Conservation (phyloP, 2,888 invertebrate species). For the Drosophila setosimentum region DNA sequence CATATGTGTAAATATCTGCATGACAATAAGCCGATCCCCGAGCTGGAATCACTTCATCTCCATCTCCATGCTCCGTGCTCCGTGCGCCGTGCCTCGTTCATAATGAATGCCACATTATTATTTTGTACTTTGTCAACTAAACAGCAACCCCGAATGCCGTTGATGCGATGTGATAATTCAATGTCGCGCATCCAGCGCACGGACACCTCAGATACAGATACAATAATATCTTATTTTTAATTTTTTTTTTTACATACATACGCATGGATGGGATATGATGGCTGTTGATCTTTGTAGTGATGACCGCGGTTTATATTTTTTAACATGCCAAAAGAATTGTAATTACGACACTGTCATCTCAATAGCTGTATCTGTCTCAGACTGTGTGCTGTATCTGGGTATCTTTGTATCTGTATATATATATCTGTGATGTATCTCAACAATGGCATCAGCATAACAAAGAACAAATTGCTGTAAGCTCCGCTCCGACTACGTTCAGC, state of each 20-base stretch:
- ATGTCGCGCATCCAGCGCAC: slow-evolving; percentile 72
- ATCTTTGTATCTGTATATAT: slow-evolving; percentile 14
- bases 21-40: slow-evolving; percentile 66
- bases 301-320: slow-evolving; percentile 63
- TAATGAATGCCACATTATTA: slow-evolving; percentile 76
- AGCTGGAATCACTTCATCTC: slow-evolving; percentile 9
- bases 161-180: slow-evolving; percentile 76
- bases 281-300: slow-evolving; percentile 70
- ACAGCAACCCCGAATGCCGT: slow-evolving; percentile 38
- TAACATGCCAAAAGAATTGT: slow-evolving; percentile 80
- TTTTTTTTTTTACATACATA: not conserved
- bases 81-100: slow-evolving; percentile 8
- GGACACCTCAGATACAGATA: slow-evolving; percentile 59
- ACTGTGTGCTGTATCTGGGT: not conserved
- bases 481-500: slow-evolving; percentile 16
- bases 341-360: slow-evolving; percentile 69
- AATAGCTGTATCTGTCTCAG: slow-evolving; percentile 35
- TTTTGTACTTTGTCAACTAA: slow-evolving; percentile 77
- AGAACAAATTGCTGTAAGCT: slow-evolving; percentile 72
- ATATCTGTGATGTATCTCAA: slow-evolving; percentile 38
- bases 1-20: slow-evolving; percentile 75
- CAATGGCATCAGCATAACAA: slow-evolving; percentile 79
- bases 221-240: slow-evolving; percentile 72
- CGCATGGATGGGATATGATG: slow-evolving; percentile 31
- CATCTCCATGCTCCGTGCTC: slow-evolving; percentile 6